Conservation (phyloP, 2,888 invertebrate species). For the Habrosyne pyritoides region DNA sequence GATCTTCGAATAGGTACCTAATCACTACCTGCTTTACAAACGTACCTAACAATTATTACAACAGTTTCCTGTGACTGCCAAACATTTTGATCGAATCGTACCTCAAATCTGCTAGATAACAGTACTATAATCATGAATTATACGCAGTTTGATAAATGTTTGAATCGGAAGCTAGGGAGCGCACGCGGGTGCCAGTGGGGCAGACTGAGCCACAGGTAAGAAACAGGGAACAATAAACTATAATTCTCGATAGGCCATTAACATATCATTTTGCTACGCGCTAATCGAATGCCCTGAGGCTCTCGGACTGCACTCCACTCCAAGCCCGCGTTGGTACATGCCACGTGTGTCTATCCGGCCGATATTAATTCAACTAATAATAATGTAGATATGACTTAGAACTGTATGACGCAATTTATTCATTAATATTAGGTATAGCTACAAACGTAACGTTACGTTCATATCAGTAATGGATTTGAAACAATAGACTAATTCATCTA, state of each 20-base stretch:
- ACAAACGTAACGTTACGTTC: no score
- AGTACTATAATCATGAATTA: no score
- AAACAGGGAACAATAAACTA: constrained; percentile 67
- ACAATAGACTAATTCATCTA: no score
- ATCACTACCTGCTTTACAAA: no score
- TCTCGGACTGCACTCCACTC: constrained; percentile 17
- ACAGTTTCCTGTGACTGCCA: no score
- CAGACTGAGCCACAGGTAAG: constrained; percentile 33
- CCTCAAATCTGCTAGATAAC: no score
- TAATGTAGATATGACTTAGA: background rate
- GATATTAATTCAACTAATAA: constrained; percentile 9
- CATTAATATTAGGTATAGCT: no score
- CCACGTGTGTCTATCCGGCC: constrained; percentile 32
- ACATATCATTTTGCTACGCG: constrained; percentile 67
- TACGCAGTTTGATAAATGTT: background rate
- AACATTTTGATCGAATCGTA: no score
- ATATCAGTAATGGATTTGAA: no score
- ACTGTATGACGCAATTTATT: no score
- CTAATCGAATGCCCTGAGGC: constrained; percentile 67
- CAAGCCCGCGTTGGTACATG: constrained; percentile 18
- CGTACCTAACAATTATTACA: no score
- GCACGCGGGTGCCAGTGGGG: constrained; percentile 19
- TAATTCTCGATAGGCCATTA: constrained; percentile 70
- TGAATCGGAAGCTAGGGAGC: constrained; percentile 22
- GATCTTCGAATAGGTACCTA: no score